Base-by-base conservation (phyloP, 2,113 vertebrate species). In the Piaya cayana region DNA sequence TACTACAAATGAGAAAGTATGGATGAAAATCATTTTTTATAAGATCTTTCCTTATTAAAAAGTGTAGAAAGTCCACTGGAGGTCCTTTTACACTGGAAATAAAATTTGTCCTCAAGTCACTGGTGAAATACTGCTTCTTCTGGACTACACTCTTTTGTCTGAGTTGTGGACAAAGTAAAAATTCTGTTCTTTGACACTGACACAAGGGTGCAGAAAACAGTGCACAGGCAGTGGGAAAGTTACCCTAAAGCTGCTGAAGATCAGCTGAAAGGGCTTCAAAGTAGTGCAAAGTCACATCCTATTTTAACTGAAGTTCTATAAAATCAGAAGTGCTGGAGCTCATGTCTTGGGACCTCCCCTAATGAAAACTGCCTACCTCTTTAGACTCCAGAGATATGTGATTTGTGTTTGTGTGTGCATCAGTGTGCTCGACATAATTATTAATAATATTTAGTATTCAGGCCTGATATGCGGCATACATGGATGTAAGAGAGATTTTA, bases 371-470 rank as follows among this genome's bases (percentile, higher is more conserved):
- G 79, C 56, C 63, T 80, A 7, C 56, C 13, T 83, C 74, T 83
- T 59, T 67, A 43, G 42, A 50, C 75, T 87, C 53, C 47, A 52
- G 68, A 91, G 67, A n/a, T 63, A 19, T 37, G 42, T 34, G 55
- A 59, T 59, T 63, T 74, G 11, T 77, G 45, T 86, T 94, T 90
- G 75, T 29, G 58, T 80, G 58, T 80, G 85, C 55, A 60, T 80
- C 71, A 63, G 32, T 90, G 71, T 72, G 67, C 36, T 58, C 86
- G 39, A 36, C 32, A 29, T 82, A 77, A 92, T 62, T 75, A 71
- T 45, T 77, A 83, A 55, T 70, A 83, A 36, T 92, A 74, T 67
- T 90, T 94, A 67, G 18, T 77, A 85, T 90, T 80, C 75, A 78
- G 37, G 6, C n/a, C 91, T 82, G 77, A 89, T 87, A 52, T 94